These are phyloP conservation scores for Pristiophorus japonicus DNA, from an alignment of 2,113 vertebrate genomes.

Conservation along the genomic window DNA sequence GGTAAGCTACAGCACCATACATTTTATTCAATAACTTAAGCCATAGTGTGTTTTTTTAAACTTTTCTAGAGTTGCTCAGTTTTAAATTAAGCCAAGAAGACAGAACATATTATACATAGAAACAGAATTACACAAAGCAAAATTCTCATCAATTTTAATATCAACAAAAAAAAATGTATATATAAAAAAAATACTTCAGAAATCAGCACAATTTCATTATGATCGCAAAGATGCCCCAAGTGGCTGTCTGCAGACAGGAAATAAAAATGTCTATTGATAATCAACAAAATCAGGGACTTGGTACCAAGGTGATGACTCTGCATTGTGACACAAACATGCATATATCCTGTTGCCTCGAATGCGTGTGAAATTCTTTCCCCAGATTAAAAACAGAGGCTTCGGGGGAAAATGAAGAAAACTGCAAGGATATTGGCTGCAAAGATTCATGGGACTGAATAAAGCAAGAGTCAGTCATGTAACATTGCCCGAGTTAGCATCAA, in stretches of 20 bases:
- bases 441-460: background rate
- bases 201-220: conserved; percentile 49
- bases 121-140: conserved; percentile 53
- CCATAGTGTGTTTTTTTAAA: conserved; percentile 43
- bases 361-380: background rate
- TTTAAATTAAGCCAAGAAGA: conserved; percentile 51
- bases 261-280: conserved; percentile 29
- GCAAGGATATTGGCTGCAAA: background rate
- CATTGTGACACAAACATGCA: background rate
- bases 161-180: conserved; percentile 59
- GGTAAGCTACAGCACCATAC: conserved; percentile 51
- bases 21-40: conserved; percentile 51
- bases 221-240: conserved; percentile 43
- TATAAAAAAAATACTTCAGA: conserved; percentile 58
- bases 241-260: conserved; percentile 63
- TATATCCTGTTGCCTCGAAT: conserved; percentile 12
- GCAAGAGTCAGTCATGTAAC: background rate
- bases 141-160: conserved; percentile 55
- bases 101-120: conserved; percentile 55
- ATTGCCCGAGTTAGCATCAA: background rate
- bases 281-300: background rate
- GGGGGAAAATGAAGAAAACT: background rate
- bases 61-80: conserved; percentile 49
- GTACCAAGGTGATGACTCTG: background rate
- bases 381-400: background rate